Percentiles rank a stretch among this genome's conserved stretches.
These are phyloP conservation scores for Forbesichthys agassizii DNA, from an alignment of 2,113 vertebrate species.

Conservation along the genomic window DNA sequence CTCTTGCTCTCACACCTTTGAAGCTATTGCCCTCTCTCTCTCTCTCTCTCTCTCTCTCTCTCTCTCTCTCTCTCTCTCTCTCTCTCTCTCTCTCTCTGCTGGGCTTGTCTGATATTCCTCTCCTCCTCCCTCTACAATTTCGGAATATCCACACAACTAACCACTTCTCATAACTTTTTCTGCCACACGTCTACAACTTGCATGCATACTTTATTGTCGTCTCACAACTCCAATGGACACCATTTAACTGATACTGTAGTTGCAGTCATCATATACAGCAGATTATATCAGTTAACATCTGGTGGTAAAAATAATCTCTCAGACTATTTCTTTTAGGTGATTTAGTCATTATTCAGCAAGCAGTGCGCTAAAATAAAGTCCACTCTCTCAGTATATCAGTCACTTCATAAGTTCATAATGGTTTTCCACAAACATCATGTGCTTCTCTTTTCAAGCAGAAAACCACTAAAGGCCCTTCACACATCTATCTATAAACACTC, in stretches of 20 bases:
- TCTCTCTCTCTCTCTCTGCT: too few species aligned
- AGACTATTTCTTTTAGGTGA: too few species aligned
- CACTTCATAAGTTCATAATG: conserved; percentile 50
- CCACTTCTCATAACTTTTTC: too few species aligned
- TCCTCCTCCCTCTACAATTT: conserved; percentile 46
- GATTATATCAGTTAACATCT: too few species aligned
- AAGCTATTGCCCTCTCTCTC: conserved; percentile 40
- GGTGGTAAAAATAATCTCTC: too few species aligned
- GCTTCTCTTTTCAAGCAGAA: conserved; percentile 49
- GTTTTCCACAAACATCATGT: conserved; percentile 50
- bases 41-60: conserved; percentile 27
- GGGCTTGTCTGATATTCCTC: neutral
- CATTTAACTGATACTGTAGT: conserved; percentile 29
- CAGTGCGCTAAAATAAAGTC: neutral
- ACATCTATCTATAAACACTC: conserved; percentile 48
- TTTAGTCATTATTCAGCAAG: too few species aligned
- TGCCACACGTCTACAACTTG: too few species aligned
- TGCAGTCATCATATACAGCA: conserved; percentile 8
- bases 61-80: neutral
- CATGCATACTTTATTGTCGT: too few species aligned
- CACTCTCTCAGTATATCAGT: conserved; percentile 4
- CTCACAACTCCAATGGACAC: too few species aligned
- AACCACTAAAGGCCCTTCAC: conserved; percentile 46
- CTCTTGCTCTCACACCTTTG: conserved; percentile 26
- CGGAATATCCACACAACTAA: too few species aligned